phyloP scores from a whole-genome alignment of 2,888 invertebrate genomes.

The Drosophila longiperda region DNA sequence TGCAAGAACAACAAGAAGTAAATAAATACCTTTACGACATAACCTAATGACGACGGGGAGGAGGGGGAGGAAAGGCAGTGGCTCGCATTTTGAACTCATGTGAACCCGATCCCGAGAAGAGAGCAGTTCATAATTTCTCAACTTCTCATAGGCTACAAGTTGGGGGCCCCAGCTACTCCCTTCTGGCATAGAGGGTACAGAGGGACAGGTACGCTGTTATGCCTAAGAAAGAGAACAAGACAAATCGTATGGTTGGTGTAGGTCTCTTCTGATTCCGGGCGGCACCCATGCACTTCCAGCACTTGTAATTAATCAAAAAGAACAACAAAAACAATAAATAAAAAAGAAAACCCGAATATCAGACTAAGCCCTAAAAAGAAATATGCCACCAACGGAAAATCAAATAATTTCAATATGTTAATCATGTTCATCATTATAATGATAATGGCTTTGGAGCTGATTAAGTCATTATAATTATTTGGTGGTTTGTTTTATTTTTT shows the following conservation, averaged over 20 bases:
- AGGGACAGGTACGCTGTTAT: constrained; percentile 50
- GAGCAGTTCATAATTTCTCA: constrained; percentile 39
- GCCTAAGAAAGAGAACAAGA: constrained; percentile 16
- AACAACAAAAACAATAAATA: not conserved
- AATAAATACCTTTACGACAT: constrained; percentile 53
- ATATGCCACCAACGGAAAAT: constrained; percentile 29
- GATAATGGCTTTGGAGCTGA: constrained; percentile 39
- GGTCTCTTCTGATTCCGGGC: constrained; percentile 45
- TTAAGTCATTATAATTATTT: constrained; percentile 53
- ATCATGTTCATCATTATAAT: constrained; percentile 24
- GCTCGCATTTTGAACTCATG: constrained; percentile 65
- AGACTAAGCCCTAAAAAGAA: not conserved
- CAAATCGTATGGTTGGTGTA: constrained; percentile 28
- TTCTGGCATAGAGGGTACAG: constrained; percentile 5
- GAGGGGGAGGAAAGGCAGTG: not conserved
- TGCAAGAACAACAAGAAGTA: constrained; percentile 26
- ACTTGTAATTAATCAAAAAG: constrained; percentile 69
- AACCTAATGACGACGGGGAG: constrained; percentile 22
- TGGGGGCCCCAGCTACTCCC: constrained; percentile 38
- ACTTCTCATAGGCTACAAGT: constrained; percentile 36
- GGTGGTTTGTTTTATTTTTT: not conserved
- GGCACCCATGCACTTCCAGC: constrained; percentile 33
- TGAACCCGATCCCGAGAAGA: constrained; percentile 53
- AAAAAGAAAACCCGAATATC: not conserved
- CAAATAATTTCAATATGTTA: constrained; percentile 60